A percentile compares a stretch with the other conserved stretches of the same genome.
Conservation (phyloP, 2,888 invertebrate genomes). For the Ephialtes manifestator region DNA sequence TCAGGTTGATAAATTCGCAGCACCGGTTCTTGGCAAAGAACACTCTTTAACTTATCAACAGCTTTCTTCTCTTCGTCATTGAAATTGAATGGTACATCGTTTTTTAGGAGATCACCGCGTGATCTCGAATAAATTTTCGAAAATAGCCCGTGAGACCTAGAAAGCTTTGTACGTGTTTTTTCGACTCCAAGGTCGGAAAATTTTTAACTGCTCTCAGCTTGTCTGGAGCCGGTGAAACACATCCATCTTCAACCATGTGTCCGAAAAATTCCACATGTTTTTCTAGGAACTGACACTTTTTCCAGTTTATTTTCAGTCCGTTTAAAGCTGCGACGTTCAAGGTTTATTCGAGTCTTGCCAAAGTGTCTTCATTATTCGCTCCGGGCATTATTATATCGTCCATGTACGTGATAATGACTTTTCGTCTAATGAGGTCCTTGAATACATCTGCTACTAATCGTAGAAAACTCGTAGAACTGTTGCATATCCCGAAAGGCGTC, state of each 20-base stretch:
- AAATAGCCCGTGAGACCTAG: too few species aligned
- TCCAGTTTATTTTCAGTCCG: slow-evolving; percentile 68
- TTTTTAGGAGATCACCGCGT: too few species aligned
- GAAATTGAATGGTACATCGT: too few species aligned
- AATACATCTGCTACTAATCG: slow-evolving; percentile 65
- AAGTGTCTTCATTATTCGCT: slow-evolving; percentile 45
- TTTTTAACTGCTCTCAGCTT: too few species aligned
- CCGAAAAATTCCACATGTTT: slow-evolving; percentile 61
- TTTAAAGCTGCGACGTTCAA: slow-evolving; percentile 60
- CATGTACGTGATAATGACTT: slow-evolving; percentile 54
- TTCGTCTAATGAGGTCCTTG: slow-evolving; percentile 31
- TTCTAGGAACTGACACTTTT: slow-evolving; percentile 71
- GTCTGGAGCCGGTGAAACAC: too few species aligned
- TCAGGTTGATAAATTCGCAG: too few species aligned
- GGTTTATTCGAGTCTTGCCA: slow-evolving; percentile 56
- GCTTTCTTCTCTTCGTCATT: too few species aligned
- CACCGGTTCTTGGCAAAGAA: too few species aligned
- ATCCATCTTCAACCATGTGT: background rate
- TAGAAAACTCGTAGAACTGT: slow-evolving; percentile 60
- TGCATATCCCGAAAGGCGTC: slow-evolving; percentile 65
- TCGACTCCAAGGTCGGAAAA: too few species aligned
- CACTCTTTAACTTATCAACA: too few species aligned
- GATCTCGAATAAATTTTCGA: too few species aligned
- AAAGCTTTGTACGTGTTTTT: too few species aligned
- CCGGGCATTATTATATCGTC: slow-evolving; percentile 66